Evolutionary conservation across 2,113 vertebrate species (phyloP), one percentile per base, ranked within the genome.

Genomic region (Ammodytes marinus): DNA sequence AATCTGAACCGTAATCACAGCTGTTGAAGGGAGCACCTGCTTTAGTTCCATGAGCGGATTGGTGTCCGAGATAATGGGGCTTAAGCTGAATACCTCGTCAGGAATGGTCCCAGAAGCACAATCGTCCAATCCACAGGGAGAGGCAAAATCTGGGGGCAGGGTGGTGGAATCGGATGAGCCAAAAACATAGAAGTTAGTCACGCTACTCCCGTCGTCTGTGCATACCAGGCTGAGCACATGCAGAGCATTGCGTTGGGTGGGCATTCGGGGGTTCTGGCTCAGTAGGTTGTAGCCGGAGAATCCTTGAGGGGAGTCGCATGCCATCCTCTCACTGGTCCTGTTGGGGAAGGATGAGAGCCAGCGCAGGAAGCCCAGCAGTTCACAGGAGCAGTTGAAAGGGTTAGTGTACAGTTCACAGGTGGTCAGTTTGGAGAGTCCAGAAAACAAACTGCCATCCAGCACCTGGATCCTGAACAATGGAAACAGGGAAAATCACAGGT

Each of bases 341-440:
- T 99, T 99, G 91, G 97, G 96, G 88, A 99, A 99, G 60, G 93
- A 89, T 0, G 96, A 95, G 83, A 99, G 95, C 98, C 98, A 99
- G 82, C 96, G 96, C 78, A 99, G 96, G 93, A 99, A 99, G 70
- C 96, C 96, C 3, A 99, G 94, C 14, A 99, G 95, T 93, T 99
- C 97, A 0, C 98, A 99, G 55, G 98, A 99, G 90, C 98, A 99
- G 89, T 96, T 96, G 95, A 99, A 99, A 0, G 98, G 98, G 93
- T 99, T 99, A 78, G 97, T 97, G 94, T 99, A 99, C 14, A 99
- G 96, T 90, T 99, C 98, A 40, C 98, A 99, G 15, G 97, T 97
- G 0, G 97, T 97, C 52, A 99, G 95, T 84, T 96, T 97, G 15
- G 92, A 90, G 79, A 99, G 95, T 69, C 96, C 96, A 0, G 94